Evolutionary conservation across 1,140 invertebrate genomes (phyloP), one percentile per base, ranked within the genome.

Genomic region (Schlechtendalia chinensis): DNA sequence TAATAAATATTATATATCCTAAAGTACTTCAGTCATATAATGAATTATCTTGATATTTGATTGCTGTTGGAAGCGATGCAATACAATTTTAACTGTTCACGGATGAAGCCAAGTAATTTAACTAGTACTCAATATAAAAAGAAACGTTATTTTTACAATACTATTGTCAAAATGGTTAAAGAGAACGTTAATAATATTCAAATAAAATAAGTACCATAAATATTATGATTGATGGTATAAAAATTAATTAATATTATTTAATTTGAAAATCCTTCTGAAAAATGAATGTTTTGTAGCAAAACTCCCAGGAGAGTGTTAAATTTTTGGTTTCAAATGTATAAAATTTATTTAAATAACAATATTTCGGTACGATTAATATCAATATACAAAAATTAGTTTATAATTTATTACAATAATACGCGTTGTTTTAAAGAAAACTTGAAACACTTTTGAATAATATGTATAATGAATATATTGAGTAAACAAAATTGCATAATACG

Each of bases 251-350:
- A n/a, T n/a, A n/a, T n/a, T n/a, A n/a, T n/a, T 71, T 71, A 12
- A 10, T 14, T 29, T 19, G 5, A 67, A 67, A 67, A 67, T 67
- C 19, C 63, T 29, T 67, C 29, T 39, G 63, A 67, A 39, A 67
- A 67, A 67, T 67, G n/a, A 39, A 67, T 39, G 63, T n/a, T 67
- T 45, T 67, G 32, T 67, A 32, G n/a, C 61, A 65, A 65, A 39
- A 67, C 63, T n/a, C 32, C 19, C 32, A 22, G 19, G 32, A 19
- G 32, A 19, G 32, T 39, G 17, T 67, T 67, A 32, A 39, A 67
- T 67, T 39, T 39, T 45, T 19, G 32, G 11, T 22, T 16, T 67
- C 32, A 19, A 67, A 67, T 67, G 32, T 19, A 32, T 32, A 22
- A 39, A 22, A 39, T 67, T 12, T 5, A 39, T 19, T 39, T 11